These are phyloP conservation scores for Bactericera cockerelli DNA, from an alignment of 1,140 invertebrate genomes.

Conservation along the genomic window DNA sequence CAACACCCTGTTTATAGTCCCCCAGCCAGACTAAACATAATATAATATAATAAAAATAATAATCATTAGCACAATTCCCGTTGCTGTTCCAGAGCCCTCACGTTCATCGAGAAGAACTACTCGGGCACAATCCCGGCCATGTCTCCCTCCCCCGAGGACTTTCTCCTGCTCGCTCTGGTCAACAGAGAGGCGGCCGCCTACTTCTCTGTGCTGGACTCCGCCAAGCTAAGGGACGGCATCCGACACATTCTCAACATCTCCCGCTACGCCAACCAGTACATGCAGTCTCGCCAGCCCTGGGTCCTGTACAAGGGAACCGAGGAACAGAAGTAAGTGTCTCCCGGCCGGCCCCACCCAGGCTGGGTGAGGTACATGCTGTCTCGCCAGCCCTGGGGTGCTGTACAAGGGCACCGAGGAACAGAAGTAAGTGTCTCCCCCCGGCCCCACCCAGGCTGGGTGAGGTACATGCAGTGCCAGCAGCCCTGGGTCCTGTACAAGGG, in stretches of 20 bases:
- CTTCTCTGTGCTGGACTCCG: slow-evolving; percentile 61
- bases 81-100: slow-evolving; percentile 54
- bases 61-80: too few species aligned
- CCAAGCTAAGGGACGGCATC: slow-evolving; percentile 72
- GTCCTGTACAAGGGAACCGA: slow-evolving; percentile 70
- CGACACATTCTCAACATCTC: slow-evolving; percentile 74
- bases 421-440: too few species aligned
- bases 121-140: slow-evolving; percentile 58
- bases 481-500: too few species aligned
- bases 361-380: too few species aligned
- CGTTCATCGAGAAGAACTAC: slow-evolving; percentile 80
- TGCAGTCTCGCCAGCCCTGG: slow-evolving; percentile 92
- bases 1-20: too few species aligned
- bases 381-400: too few species aligned
- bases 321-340: slow-evolving; percentile 57
- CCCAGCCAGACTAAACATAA: too few species aligned
- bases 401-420: too few species aligned
- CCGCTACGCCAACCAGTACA: slow-evolving; percentile 86
- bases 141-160: slow-evolving; percentile 48
- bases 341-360: too few species aligned
- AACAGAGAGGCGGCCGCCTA: slow-evolving; percentile 71
- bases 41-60: too few species aligned
- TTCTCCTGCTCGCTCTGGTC: slow-evolving; percentile 57
- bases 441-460: too few species aligned
- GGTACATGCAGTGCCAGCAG: too few species aligned